Percentiles rank a stretch among this genome's conserved stretches.
phyloP scores from a whole-genome alignment of 2,888 invertebrate species.

The Bugulina stolonifera region DNA sequence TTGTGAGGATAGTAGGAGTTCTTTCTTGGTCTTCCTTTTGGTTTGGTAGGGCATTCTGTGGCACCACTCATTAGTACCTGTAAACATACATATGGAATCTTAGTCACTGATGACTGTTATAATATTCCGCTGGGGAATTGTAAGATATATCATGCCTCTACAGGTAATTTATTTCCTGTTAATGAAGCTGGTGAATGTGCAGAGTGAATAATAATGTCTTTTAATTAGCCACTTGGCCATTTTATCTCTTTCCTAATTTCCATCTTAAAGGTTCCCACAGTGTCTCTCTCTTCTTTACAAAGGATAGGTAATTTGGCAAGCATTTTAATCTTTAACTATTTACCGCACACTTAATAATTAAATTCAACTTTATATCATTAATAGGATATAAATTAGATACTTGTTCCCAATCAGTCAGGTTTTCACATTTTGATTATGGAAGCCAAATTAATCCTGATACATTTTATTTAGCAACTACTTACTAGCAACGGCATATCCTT shows the following conservation, averaged over 20 bases:
- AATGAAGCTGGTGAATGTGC: too few relatives aligned
- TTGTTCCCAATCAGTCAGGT: neutral
- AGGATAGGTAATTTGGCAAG: neutral
- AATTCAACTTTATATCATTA: neutral
- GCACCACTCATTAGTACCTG: constrained; percentile 51
- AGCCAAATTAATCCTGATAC: constrained; percentile 23
- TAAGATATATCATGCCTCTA: too few relatives aligned
- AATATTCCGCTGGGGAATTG: too few relatives aligned
- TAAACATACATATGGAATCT: constrained; percentile 23
- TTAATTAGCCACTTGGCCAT: too few relatives aligned
- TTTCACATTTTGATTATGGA: constrained; percentile 16
- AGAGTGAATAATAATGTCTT: too few relatives aligned
- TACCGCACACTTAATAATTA: constrained; percentile 4
- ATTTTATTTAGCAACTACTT: neutral
- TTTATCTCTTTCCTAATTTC: neutral
- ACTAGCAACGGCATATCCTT: neutral
- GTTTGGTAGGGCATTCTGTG: constrained; percentile 50
- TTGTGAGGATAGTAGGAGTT: constrained; percentile 23
- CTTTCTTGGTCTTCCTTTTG: constrained; percentile 53
- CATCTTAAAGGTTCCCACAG: neutral
- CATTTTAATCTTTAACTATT: neutral
- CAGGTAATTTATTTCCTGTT: too few relatives aligned
- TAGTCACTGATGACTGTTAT: too few relatives aligned
- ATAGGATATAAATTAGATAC: neutral
- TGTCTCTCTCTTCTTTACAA: neutral